phyloP scores from a whole-genome alignment of 1,140 invertebrate species.

The Drosophila pruinosa region DNA sequence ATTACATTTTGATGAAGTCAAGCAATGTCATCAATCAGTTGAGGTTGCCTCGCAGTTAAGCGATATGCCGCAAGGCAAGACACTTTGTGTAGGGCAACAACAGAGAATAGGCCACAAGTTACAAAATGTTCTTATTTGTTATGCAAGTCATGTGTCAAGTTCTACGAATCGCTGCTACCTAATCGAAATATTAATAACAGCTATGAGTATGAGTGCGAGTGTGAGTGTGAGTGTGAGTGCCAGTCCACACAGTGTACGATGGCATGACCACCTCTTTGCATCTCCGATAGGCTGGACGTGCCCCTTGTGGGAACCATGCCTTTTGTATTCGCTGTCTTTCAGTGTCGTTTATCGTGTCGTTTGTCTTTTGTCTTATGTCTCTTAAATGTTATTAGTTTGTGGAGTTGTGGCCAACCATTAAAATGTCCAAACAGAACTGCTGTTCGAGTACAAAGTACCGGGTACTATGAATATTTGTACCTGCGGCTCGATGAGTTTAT shows the following conservation, averaged over 20 bases:
- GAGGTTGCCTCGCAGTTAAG: not conserved
- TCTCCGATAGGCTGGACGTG: constrained; percentile 21
- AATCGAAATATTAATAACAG: constrained; percentile 82
- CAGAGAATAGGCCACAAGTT: constrained; percentile 39
- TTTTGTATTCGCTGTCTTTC: constrained; percentile 38
- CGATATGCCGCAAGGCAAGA: constrained; percentile 21
- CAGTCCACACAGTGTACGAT: not conserved
- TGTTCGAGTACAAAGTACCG: not conserved
- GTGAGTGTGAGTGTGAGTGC: not conserved
- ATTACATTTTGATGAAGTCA: constrained; percentile 37
- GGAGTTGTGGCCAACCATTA: constrained; percentile 33
- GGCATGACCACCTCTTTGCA: constrained; percentile 9
- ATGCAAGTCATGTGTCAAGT: constrained; percentile 75
- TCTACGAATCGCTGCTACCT: constrained; percentile 77
- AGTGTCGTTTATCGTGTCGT: constrained; percentile 29
- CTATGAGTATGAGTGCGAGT: constrained; percentile 17
- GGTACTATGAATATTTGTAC: not conserved
- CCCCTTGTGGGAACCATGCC: constrained; percentile 66
- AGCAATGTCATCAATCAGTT: constrained; percentile 45
- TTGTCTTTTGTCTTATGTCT: constrained; percentile 19
- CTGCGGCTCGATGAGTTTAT: constrained; percentile 59
- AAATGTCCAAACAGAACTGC: constrained; percentile 25
- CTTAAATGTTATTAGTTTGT: constrained; percentile 47
- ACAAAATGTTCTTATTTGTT: constrained; percentile 69
- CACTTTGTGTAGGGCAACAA: constrained; percentile 17